Percentiles rank a stretch among this genome's conserved stretches.
Conservation (phyloP, 2,113 vertebrate genomes). For the Benthochromis sp. region DNA sequence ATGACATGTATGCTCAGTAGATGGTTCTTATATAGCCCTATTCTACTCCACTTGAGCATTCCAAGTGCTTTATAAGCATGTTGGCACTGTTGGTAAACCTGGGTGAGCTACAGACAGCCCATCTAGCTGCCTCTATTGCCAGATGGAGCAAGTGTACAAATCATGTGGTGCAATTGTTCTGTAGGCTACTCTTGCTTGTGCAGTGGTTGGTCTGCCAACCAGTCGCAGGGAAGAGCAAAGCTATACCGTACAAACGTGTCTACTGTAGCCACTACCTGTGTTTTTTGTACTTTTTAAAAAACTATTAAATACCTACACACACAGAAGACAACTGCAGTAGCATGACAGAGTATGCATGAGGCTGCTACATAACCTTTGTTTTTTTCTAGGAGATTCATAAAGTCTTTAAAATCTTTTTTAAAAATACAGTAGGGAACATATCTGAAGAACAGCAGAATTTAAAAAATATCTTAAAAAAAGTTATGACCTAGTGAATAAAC, state of each 20-base stretch:
- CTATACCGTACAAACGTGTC: fast-evolving
- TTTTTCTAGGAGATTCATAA: not conserved
- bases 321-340: not conserved
- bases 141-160: not conserved
- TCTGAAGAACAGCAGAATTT: not conserved
- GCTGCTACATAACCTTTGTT: not conserved
- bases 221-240: not conserved
- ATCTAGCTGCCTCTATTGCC: not conserved
- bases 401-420: not conserved
- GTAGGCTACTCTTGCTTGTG: not conserved
- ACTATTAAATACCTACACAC: not conserved
- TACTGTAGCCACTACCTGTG: not conserved
- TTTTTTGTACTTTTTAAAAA: not conserved
- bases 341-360: fast-evolving
- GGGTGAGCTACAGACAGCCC: not conserved
- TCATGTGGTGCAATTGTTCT: not conserved
- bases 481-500: fast-evolving
- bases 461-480: not conserved
- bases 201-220: not conserved
- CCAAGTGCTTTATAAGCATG: not conserved
- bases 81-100: not conserved
- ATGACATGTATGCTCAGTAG: not conserved
- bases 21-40: not conserved
- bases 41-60: not conserved
- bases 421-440: not conserved